phyloP scores from a whole-genome alignment of 2,888 invertebrate species.

The Cheilosia impressa region DNA sequence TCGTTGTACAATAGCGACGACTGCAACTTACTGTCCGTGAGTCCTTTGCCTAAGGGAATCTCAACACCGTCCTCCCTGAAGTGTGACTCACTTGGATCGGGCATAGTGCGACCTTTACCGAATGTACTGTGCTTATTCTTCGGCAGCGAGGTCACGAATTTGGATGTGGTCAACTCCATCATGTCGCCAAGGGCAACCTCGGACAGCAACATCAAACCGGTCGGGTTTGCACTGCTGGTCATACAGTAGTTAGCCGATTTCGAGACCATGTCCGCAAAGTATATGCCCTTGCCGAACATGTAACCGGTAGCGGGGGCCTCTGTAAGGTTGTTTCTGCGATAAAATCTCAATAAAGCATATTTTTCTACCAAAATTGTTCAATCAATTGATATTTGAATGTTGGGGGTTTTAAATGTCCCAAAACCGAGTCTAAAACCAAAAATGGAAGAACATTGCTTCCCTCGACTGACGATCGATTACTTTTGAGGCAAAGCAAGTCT shows the following conservation, averaged over 20 bases:
- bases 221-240: conserved; percentile 87
- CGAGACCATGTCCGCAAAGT: conserved; percentile 99
- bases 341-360: conserved; percentile 3
- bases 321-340: conserved; percentile 80
- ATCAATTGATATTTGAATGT: too few species aligned
- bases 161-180: conserved; percentile 90
- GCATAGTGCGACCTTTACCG: conserved; percentile 93
- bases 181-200: conserved; percentile 98
- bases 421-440: too few species aligned
- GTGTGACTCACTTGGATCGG: conserved; percentile 88
- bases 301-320: conserved; percentile 97
- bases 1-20: conserved; percentile 94
- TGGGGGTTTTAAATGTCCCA: too few species aligned
- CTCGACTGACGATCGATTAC: too few species aligned
- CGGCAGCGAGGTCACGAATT: conserved; percentile 91
- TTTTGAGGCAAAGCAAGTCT: too few species aligned
- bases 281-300: conserved; percentile 99
- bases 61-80: conserved; percentile 88
- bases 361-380: neutral
- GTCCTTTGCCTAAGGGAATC: conserved; percentile 90
- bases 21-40: conserved; percentile 81
- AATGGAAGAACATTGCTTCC: too few species aligned
- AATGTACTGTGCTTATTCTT: conserved; percentile 93
- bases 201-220: conserved; percentile 95
- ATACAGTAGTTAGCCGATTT: conserved; percentile 99